Conservation (phyloP, 2,888 invertebrate species). For the Pyrochroa serraticornis region DNA sequence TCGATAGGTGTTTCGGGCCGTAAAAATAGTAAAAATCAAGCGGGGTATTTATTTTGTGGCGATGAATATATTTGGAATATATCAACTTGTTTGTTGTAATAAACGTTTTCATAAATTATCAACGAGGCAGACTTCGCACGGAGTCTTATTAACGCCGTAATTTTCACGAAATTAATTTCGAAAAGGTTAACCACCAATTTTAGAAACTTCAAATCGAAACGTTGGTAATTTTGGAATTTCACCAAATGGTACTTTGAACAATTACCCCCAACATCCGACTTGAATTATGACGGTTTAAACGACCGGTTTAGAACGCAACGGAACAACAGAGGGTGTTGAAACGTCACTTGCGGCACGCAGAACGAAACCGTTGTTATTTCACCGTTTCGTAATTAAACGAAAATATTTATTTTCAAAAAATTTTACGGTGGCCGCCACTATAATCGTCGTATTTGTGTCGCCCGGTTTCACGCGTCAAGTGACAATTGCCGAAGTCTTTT, state of each 20-base stretch:
- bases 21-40: slow-evolving; percentile 50
- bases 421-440: background rate
- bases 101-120: slow-evolving; percentile 50
- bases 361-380: background rate
- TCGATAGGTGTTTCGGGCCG: slow-evolving; percentile 54
- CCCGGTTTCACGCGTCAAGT: background rate
- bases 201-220: no score
- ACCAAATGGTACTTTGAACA: no score
- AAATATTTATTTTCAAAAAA: slow-evolving; percentile 4
- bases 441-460: slow-evolving; percentile 5
- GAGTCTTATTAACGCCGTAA: slow-evolving; percentile 26
- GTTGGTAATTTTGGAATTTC: no score
- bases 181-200: no score
- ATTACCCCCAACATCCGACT: no score
- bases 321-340: no score
- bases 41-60: slow-evolving; percentile 51
- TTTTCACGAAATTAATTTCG: slow-evolving; percentile 12
- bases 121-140: slow-evolving; percentile 32
- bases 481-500: slow-evolving; percentile 1
- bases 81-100: slow-evolving; percentile 54
- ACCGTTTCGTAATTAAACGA: background rate
- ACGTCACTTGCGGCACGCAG: no score
- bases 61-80: slow-evolving; percentile 55
- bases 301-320: no score
- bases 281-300: no score